Conservation (phyloP, 2,888 invertebrate genomes). For the Rhodophaea formosa region DNA sequence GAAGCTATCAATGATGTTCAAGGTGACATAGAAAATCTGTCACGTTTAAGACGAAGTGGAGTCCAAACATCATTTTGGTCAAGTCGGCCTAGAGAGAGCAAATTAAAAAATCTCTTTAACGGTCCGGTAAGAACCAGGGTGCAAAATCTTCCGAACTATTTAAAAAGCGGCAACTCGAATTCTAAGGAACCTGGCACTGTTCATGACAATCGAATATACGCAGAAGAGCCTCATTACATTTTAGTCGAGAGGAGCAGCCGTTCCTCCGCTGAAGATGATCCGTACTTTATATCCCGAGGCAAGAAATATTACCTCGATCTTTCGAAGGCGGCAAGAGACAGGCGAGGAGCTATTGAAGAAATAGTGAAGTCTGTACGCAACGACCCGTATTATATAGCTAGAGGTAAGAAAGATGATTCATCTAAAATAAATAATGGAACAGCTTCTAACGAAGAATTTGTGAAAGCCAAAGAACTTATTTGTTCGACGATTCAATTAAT, state of each 20-base stretch:
- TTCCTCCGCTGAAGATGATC: conserved; percentile 66
- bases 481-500: conserved; percentile 61
- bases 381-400: conserved; percentile 76
- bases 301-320: conserved; percentile 54
- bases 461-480: conserved; percentile 60
- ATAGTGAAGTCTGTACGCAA: conserved; percentile 71
- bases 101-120: conserved; percentile 48
- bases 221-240: conserved; percentile 79
- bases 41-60: conserved; percentile 43
- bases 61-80: conserved; percentile 47
- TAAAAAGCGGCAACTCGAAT: conserved; percentile 21
- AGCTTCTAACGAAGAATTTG: conserved; percentile 36
- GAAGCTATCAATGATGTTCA: conserved; percentile 50
- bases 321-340: conserved; percentile 51
- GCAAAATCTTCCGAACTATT: conserved; percentile 19
- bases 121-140: conserved; percentile 32
- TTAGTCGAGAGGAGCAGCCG: conserved; percentile 70
- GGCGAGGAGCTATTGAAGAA: conserved; percentile 68
- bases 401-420: conserved; percentile 71
- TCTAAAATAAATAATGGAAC: conserved; percentile 38
- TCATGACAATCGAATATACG: conserved; percentile 67
- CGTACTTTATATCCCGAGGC: conserved; percentile 65
- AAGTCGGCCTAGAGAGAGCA: conserved; percentile 51
- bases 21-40: conserved; percentile 49
- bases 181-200: conserved; percentile 52